Evolutionary conservation across 2,113 vertebrate genomes (phyloP).

Genomic region (Eurypyga helias): DNA sequence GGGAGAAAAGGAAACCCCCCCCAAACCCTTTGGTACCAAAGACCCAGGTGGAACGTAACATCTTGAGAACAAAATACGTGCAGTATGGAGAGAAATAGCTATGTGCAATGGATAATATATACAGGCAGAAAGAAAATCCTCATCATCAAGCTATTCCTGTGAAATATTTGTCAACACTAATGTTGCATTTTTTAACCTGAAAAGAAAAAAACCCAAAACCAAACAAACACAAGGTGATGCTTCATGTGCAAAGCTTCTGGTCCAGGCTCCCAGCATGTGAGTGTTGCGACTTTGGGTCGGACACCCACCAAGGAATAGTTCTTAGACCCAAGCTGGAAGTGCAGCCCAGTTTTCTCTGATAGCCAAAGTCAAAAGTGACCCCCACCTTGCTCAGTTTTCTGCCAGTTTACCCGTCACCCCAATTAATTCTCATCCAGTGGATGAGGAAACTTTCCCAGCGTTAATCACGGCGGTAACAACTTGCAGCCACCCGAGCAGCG

Average conservation of each 20-base stretch:
- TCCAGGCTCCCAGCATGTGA: background rate
- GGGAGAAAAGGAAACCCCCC: background rate
- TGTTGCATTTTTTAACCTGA: background rate
- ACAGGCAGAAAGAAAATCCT: background rate
- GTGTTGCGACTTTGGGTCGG: fast-evolving
- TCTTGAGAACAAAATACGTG: background rate
- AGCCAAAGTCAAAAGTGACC: background rate
- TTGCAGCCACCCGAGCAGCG: slow-evolving; percentile 35
- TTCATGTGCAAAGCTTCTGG: background rate
- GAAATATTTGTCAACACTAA: background rate
- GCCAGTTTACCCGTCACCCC: background rate
- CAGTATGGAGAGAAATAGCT: background rate
- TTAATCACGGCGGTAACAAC: slow-evolving; percentile 8
- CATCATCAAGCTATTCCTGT: background rate
- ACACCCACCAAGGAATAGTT: background rate
- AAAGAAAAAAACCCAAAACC: background rate
- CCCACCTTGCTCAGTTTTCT: background rate
- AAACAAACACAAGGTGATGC: background rate
- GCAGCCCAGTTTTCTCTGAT: background rate
- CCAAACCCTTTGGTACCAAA: background rate
- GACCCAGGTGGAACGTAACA: fast-evolving
- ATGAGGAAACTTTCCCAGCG: slow-evolving; percentile 46
- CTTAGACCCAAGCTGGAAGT: background rate
- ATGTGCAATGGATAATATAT: background rate
- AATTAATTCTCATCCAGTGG: slow-evolving; percentile 46